Evolutionary conservation across 2,888 invertebrate genomes (phyloP), one percentile per base, ranked within the genome.

Genomic region (Drosophila antonietae): DNA sequence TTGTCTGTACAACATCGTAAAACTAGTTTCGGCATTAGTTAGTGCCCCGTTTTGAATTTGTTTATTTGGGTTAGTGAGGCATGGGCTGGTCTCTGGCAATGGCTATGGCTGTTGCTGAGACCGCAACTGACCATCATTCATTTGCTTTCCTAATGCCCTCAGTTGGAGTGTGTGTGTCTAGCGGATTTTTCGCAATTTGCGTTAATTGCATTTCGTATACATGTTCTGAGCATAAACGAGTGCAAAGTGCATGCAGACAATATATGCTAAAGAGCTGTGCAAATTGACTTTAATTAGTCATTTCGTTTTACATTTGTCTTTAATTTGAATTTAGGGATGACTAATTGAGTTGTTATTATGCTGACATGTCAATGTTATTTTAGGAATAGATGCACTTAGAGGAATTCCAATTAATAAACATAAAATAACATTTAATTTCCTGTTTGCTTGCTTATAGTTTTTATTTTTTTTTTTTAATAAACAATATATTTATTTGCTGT

Each of bases 51-150:
- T 78, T 68, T 33, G 51, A 63, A 49, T 56, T 52, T 18, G 18
- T 70, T 71, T 80, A 83, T 83, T 89, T 87, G 68, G 83, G 83
- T 83, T 83, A 83, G 88, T 83, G 73, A 81, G 83, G 63, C 88
- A 75, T 47, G 66, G 80, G 49, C 57, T 57, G 56, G 55, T 37
- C 23, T 46, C 4, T 31, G 55, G 37, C n/a, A 33, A 3, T 35
- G 14, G 8, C 18, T 28, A 1, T 5, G 10, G 53, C 37, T 33
- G 53, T 4, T 23, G 39, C 53, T 35, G 46, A 31, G 53, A 8
- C 64, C 39, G 15, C 57, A 43, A 33, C 52, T 67, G 79, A 51
- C 69, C 70, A 64, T 80, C 46, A 57, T 58, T 56, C 57, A 66
- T 60, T 70, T 53, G 53, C 61, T 23, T 47, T 60, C 46, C 51